Base-by-base conservation (phyloP, 2,113 vertebrate genomes). In the Psophia crepitans region DNA sequence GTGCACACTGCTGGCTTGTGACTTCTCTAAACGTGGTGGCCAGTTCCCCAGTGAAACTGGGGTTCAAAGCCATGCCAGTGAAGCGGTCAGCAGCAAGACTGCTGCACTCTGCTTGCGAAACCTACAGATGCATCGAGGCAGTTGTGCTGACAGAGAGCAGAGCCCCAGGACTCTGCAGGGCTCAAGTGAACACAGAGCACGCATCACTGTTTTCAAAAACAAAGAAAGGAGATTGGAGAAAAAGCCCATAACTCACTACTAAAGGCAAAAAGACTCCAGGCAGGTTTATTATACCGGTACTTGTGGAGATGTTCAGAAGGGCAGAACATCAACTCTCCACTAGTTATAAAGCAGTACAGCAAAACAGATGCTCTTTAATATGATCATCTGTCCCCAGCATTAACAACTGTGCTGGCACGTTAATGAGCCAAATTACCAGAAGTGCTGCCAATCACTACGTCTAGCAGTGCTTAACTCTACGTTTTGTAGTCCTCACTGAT, bases 201-300 rank as follows among this genome's bases (percentile, higher is more conserved):
- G 23, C 9, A 12, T 8, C 16, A 2, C 12, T 33, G 1, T 14
- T 51, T 24, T 21, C 71, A 69, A 69, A 65, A 66, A 8, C 46
- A 27, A 21, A 7, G 5, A n/a, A 37, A 6, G 8, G 5, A 77
- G 57, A 15, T 0, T 6, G 14, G 5, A 21, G 9, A 1, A 7
- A 81, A 56, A 68, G 6, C 27, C 41, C 14, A 13, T 23, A 65
- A 74, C n/a, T 14, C 33, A 6, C 2, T n/a, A 6, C 32, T 70
- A 21, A 30, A 88, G 90, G 23, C n/a, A 16, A 35, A 39, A 89
- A 6, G 8, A 27, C 7, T 37, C 41, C 15, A 13, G 21, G 20
- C 3, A n/a, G 32, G 13, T 23, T 43, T 19, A 5, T 8, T 32
- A 2, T 11, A 13, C 27, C 1, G 2, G 3, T 4, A 26, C 15